These are phyloP conservation scores for Pandion haliaetus DNA, from an alignment of 2,113 vertebrate species.

Conservation along the genomic window DNA sequence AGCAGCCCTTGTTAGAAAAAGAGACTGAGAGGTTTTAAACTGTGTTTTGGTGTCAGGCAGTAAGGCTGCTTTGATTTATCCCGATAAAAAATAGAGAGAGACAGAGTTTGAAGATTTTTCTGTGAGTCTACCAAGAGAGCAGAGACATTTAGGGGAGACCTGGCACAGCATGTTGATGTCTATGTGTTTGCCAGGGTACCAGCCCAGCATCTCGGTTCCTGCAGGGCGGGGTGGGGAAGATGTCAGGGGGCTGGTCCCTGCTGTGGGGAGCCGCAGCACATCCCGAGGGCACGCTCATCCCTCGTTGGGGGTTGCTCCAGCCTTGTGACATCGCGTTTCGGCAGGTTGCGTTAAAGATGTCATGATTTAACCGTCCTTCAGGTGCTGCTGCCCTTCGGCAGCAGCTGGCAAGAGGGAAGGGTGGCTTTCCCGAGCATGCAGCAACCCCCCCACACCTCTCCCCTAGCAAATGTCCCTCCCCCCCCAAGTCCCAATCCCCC, in stretches of 20 bases:
- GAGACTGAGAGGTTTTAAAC: neutral
- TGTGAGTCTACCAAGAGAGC: neutral
- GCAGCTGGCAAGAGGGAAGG: neutral
- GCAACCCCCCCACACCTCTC: neutral
- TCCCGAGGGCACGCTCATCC: neutral
- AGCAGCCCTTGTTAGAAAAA: no score
- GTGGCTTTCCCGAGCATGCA: neutral
- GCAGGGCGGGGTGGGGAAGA: neutral
- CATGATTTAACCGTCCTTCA: neutral
- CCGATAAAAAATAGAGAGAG: neutral
- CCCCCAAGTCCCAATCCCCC: accelerated
- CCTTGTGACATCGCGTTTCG: accelerated
- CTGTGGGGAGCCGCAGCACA: neutral
- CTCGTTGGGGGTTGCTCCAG: neutral
- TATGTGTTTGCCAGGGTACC: no score
- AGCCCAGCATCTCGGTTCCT: neutral
- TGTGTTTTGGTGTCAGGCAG: neutral
- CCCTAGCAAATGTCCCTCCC: neutral
- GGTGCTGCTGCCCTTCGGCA: neutral
- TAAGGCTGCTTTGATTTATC: neutral
- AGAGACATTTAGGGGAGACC: accelerated
- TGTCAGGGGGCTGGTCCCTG: neutral
- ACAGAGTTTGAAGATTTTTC: neutral
- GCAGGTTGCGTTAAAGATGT: neutral
- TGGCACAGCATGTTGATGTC: neutral